Conservation (phyloP, 2,113 vertebrate species). For the Diadophis punctatus region DNA sequence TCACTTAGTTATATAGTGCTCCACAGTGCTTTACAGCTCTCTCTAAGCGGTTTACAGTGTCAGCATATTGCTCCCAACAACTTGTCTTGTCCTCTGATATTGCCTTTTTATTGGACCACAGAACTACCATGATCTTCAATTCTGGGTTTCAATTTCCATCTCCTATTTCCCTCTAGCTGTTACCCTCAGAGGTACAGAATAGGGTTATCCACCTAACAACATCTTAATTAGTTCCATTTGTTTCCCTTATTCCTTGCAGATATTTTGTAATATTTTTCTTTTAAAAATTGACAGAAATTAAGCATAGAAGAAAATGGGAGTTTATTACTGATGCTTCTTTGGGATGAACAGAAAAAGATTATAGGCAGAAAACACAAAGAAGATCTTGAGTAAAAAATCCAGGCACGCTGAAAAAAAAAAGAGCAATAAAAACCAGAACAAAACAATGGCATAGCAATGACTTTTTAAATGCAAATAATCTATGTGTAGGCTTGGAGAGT, state of each 20-base stretch:
- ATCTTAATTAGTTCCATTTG: neutral
- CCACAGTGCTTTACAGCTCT: no score
- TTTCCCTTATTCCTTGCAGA: neutral
- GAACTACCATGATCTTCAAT: no score
- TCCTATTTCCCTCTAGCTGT: neutral
- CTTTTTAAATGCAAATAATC: neutral
- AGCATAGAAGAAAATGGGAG: neutral
- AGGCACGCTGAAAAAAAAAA: no score
- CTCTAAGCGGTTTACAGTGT: no score
- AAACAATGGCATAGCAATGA: neutral
- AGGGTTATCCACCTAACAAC: neutral
- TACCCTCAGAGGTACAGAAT: neutral
- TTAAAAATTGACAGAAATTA: neutral
- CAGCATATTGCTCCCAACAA: no score
- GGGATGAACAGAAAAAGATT: neutral
- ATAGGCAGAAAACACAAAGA: neutral
- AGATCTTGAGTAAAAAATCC: neutral
- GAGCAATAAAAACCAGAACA: neutral
- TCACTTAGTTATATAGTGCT: no score
- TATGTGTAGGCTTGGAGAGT: neutral
- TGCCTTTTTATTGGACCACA: no score
- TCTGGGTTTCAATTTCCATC: no score
- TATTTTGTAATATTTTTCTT: neutral
- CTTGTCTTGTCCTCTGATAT: no score
- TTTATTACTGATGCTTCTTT: neutral